A percentile compares a stretch with the other conserved stretches of the same genome.
Conservation (phyloP, 2,113 vertebrate genomes). For the Cygnus buccinator region DNA sequence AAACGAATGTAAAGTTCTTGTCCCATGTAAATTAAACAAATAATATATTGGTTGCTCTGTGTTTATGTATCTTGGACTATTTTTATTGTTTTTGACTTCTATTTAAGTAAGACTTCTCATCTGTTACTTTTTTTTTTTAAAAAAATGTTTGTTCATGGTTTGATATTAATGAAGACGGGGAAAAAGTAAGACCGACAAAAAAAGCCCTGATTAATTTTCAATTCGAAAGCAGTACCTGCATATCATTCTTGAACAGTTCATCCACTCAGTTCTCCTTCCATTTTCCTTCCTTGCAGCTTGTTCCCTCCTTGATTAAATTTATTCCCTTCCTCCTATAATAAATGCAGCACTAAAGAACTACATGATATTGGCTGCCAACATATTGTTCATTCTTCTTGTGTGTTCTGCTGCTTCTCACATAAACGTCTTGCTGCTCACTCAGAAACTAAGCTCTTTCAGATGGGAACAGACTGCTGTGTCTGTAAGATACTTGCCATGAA, state of each 20-base stretch:
- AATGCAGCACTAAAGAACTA: not conserved
- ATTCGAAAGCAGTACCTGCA: not conserved
- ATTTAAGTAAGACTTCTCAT: not conserved
- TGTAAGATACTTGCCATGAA: not conserved
- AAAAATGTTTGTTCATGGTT: not conserved
- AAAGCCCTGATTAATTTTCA: not conserved
- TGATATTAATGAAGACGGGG: not conserved
- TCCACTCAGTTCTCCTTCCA: not conserved
- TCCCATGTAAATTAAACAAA: not conserved
- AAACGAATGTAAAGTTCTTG: not conserved
- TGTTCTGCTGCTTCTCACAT: slow-evolving; percentile 1
- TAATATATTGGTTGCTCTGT: not conserved
- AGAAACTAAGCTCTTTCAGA: not conserved
- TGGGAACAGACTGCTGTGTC: accelerated
- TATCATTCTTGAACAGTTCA: not conserved
- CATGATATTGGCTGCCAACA: not conserved
- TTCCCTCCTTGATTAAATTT: not conserved
- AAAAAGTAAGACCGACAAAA: not conserved
- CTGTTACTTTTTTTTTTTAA: too few relatives aligned
- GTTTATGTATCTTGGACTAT: not conserved
- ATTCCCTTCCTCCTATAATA: not conserved
- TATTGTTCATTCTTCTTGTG: not conserved
- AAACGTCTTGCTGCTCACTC: not conserved
- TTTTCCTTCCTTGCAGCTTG: not conserved
- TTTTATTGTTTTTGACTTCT: not conserved